Conservation (phyloP, 2,113 vertebrate genomes). For the Anseranas semipalmata region DNA sequence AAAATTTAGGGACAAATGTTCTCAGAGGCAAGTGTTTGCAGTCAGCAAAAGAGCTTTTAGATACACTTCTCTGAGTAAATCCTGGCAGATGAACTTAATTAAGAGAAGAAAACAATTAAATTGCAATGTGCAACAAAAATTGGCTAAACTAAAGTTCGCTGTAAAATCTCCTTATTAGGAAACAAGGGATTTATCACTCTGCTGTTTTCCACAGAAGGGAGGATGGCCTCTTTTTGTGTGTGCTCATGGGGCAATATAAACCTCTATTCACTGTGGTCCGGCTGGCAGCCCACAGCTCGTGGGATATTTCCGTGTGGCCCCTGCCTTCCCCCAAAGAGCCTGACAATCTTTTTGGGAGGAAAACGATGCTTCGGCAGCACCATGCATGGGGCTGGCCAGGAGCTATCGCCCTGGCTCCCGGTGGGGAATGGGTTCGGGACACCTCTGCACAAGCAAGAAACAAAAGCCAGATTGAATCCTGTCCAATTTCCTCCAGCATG, state of each 20-base stretch:
- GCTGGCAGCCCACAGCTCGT: background rate
- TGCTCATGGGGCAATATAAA: background rate
- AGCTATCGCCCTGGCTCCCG: rapidly evolving
- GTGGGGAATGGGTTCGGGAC: background rate
- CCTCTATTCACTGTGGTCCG: conserved; percentile 16
- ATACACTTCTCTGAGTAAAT: conserved; percentile 28
- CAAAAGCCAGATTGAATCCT: background rate
- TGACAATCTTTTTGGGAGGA: background rate
- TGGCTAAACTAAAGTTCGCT: conserved; percentile 34
- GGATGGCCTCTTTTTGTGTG: conserved; percentile 10
- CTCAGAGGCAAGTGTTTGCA: background rate
- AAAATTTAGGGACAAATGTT: background rate
- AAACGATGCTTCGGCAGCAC: rapidly evolving
- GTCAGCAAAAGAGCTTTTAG: conserved; percentile 8
- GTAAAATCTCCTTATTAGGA: conserved; percentile 56
- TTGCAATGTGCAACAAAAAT: conserved; percentile 24
- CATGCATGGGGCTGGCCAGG: background rate
- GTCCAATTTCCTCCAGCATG: background rate
- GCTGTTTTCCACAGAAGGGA: conserved; percentile 22
- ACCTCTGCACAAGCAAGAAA: background rate
- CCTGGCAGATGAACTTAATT: conserved; percentile 56
- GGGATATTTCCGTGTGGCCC: background rate
- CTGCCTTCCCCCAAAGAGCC: background rate
- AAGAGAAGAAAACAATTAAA: conserved; percentile 58
- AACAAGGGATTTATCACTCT: conserved; percentile 1